Evolutionary conservation across 2,888 invertebrate genomes (phyloP), one percentile per base, ranked within the genome.

Genomic region (Latrodectus elegans): DNA sequence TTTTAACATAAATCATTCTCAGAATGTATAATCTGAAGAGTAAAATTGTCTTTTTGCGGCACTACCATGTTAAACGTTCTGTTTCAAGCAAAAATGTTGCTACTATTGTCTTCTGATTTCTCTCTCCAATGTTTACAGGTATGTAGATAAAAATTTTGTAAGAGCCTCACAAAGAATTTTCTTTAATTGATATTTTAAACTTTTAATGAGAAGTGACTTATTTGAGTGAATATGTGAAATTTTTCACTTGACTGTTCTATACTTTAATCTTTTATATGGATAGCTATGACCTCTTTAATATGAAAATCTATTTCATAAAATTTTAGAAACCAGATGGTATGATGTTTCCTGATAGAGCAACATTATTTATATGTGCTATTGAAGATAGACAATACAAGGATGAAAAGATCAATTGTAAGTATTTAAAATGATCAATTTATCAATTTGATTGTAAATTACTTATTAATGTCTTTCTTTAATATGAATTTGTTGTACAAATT

Each of bases 351-450:
- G 95, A 95, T 92, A 92, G 97, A 91, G 99, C 99, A 89, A 97
- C 97, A 1, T 93, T 99, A 71, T 99, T 97, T 92, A 95, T 99
- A 83, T 97, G 97, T 89, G 94, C 93, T 77, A 94, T 94, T 90
- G 94, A 94, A 93, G 99, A 99, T 93, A 95, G 99, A 22, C 99
- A 99, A 93, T 99, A 99, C 93, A 99, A 99, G 93, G 99, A 99
- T 92, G 99, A 99, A 93, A 99, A 99, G 93, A 99, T 99, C 91
- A 99, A 99, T 93, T 99, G 99, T 94, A 91, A 92, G 92, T 91
- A 71, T 55, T 17, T 70, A 22, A 4, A 12, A 10, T 10, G 9
- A 4, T 8, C 55, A 12, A 55, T 12, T 55, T 55, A 4, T 8
- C 55, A 12, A 55, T 12, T 55, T 55, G 55, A 55, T 55, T 14